A percentile compares a stretch with the other conserved stretches of the same genome.
phyloP scores from a whole-genome alignment of 2,113 vertebrate species.

The Budorcas taxicolor region DNA sequence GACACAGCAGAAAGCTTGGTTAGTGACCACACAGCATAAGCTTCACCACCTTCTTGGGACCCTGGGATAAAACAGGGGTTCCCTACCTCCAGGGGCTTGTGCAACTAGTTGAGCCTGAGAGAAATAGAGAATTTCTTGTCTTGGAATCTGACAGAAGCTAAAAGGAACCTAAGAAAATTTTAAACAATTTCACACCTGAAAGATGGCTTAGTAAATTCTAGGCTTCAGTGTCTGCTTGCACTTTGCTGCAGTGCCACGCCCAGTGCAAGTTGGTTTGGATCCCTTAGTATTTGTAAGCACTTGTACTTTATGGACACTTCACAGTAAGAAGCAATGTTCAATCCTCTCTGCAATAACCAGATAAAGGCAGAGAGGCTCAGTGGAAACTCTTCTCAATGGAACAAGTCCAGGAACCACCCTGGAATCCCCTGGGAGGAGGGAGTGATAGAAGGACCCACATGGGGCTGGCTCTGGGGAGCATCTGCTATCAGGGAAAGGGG shows the following conservation, averaged over 20 bases:
- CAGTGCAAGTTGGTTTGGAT: not conserved
- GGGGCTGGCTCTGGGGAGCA: not conserved
- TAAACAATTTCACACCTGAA: not conserved
- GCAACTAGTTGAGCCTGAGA: not conserved
- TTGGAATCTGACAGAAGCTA: not conserved
- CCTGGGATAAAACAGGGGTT: not conserved
- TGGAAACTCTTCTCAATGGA: not conserved
- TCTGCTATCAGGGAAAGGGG: not conserved
- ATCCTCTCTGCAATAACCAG: not conserved
- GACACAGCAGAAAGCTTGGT: not conserved
- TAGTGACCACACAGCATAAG: not conserved
- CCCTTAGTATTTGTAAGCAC: not conserved
- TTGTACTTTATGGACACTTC: not conserved
- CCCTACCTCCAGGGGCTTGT: not conserved
- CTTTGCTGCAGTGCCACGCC: not conserved
- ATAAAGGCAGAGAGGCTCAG: not conserved
- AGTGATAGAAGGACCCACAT: no score
- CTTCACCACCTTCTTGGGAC: not conserved
- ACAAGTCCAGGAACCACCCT: not conserved
- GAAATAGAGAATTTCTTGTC: not conserved
- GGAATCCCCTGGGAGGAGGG: not conserved
- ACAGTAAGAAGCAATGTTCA: not conserved
- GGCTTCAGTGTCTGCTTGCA: not conserved
- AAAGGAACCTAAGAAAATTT: not conserved
- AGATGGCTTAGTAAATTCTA: not conserved